phyloP scores from a whole-genome alignment of 2,797 vertebrate genomes.

The Parauchenoglanis ngamensis region DNA sequence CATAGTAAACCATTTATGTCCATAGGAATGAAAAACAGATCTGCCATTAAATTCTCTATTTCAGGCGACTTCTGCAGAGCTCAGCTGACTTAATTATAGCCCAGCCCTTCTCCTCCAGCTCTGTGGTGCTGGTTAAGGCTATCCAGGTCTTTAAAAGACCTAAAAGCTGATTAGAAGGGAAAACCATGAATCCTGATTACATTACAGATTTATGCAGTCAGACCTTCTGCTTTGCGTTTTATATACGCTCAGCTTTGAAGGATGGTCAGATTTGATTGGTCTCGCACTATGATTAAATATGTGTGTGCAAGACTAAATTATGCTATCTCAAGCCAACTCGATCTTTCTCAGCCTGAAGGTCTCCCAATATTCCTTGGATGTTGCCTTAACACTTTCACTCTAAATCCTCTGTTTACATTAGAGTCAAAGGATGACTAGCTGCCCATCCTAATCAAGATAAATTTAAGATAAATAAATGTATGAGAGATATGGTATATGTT shows the following conservation, averaged over 20 bases:
- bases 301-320: not conserved
- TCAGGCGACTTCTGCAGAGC: conserved; percentile 28
- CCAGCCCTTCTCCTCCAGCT: conserved; percentile 23
- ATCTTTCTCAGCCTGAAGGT: not conserved
- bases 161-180: conserved; percentile 15
- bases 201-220: conserved; percentile 9
- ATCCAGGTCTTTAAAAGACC: not conserved
- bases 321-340: too few relatives aligned
- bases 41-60: conserved; percentile 19
- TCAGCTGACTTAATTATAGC: conserved; percentile 41
- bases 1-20: conserved; percentile 1
- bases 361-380: not conserved
- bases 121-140: not conserved
- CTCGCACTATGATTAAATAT: not conserved
- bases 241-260: not conserved
- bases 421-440: not conserved
- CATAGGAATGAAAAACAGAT: conserved; percentile 33
- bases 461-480: not conserved
- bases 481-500: too few relatives aligned
- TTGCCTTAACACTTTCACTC: not conserved
- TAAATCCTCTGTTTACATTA: not conserved
- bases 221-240: conserved; percentile 12
- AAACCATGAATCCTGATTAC: conserved; percentile 4
- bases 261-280: not conserved
- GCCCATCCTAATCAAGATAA: not conserved